Conservation (phyloP, 2,797 vertebrate species). For the Fundulus diaphanus region DNA sequence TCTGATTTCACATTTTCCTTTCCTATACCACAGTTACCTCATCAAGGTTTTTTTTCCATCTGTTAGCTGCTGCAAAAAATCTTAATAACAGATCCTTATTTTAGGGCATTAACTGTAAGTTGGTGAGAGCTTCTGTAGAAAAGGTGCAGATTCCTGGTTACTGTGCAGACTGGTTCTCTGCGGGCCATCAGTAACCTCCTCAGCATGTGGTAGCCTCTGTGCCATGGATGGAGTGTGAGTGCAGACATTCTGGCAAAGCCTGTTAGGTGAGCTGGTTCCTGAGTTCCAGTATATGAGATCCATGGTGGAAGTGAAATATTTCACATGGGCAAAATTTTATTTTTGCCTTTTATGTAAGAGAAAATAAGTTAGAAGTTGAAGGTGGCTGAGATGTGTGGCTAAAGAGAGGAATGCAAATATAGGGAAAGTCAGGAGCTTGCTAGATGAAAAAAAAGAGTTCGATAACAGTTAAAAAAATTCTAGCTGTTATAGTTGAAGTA, state of each 20-base stretch:
- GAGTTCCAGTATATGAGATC: not conserved
- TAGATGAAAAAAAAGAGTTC: not conserved
- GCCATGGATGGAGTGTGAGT: constrained; percentile 10
- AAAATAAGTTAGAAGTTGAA: not conserved
- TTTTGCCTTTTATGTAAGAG: not conserved
- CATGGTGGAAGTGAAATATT: not conserved
- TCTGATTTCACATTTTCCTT: not conserved
- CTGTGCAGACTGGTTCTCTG: constrained; percentile 6
- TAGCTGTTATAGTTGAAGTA: not conserved
- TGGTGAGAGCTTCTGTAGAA: not conserved
- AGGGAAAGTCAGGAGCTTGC: not conserved
- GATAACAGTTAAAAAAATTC: not conserved
- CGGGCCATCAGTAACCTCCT: constrained; percentile 8
- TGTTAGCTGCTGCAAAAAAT: not conserved
- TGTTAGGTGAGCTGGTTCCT: not conserved
- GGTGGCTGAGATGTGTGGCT: not conserved
- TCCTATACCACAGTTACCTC: not conserved
- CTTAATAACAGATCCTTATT: not conserved
- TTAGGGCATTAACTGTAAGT: not conserved
- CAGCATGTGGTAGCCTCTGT: constrained; percentile 14
- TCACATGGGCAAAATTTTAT: not conserved
- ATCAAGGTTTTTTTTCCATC: not conserved
- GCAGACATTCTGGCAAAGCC: constrained; percentile 1
- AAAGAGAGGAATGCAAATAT: not conserved
- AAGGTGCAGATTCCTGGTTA: constrained; percentile 1